These are phyloP conservation scores for Okamejei kenojei DNA, from an alignment of 2,797 vertebrate species.

Conservation along the genomic window DNA sequence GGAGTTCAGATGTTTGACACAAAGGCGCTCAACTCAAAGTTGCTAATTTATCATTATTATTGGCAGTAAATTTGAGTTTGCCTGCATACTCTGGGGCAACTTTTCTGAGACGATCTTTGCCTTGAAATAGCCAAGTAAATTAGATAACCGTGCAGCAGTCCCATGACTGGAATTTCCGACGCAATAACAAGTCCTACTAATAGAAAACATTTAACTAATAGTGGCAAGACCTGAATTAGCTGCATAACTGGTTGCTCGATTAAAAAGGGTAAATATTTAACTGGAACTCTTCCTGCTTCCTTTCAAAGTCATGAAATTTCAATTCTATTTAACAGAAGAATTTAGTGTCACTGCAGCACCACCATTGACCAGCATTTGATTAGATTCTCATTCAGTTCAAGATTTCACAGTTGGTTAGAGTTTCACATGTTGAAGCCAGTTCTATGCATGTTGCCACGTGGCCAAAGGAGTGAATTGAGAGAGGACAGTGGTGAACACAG, in stretches of 20 bases:
- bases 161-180: background rate
- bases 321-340: background rate
- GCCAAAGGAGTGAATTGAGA: background rate
- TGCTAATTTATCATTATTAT: background rate
- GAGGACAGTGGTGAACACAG: background rate
- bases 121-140: background rate
- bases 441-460: background rate
- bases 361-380: background rate
- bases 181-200: background rate
- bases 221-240: constrained; percentile 45
- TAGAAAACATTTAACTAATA: background rate
- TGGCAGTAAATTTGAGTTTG: background rate
- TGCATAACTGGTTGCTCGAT: constrained; percentile 45
- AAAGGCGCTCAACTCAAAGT: background rate
- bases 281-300: constrained; percentile 44
- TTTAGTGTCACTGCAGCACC: background rate
- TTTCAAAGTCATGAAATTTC: constrained; percentile 47
- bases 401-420: background rate
- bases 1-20: background rate
- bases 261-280: constrained; percentile 48
- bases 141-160: background rate
- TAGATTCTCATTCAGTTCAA: background rate
- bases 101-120: background rate
- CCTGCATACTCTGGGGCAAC: background rate
- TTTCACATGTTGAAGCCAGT: background rate